A percentile compares a stretch with the other conserved stretches of the same genome.
Conservation (phyloP, 2,888 invertebrate species). For the Apamea sordens region DNA sequence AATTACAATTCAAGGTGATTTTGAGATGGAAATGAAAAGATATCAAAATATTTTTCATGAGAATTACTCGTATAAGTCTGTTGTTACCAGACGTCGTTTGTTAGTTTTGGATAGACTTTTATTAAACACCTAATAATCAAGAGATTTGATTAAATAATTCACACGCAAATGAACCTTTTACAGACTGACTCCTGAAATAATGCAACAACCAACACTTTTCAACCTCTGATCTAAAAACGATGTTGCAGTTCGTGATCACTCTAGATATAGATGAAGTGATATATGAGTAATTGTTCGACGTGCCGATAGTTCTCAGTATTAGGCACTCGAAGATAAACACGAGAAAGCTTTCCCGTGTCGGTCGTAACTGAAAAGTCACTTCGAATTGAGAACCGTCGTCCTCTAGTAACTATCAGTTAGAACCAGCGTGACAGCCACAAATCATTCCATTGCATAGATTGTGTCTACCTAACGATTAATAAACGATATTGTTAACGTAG, state of each 20-base stretch:
- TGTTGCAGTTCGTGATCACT: not conserved
- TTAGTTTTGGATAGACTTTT: not conserved
- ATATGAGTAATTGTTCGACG: slow-evolving; percentile 27
- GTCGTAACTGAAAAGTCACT: slow-evolving; percentile 42
- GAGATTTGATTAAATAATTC: not conserved
- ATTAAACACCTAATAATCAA: not conserved
- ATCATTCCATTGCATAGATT: slow-evolving; percentile 33
- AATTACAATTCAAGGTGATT: slow-evolving; percentile 12
- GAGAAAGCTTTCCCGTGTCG: slow-evolving; percentile 56
- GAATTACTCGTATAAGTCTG: not conserved
- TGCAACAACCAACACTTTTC: not conserved
- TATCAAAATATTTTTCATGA: not conserved
- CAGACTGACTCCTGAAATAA: not conserved
- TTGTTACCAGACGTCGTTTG: slow-evolving; percentile 4
- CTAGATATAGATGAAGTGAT: slow-evolving; percentile 28
- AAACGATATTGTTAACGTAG: slow-evolving; percentile 28
- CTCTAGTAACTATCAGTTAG: slow-evolving; percentile 14
- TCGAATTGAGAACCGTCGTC: slow-evolving; percentile 36
- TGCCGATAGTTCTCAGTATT: slow-evolving; percentile 53
- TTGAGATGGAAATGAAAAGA: not conserved
- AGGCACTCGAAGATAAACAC: slow-evolving; percentile 56
- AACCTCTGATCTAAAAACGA: not conserved
- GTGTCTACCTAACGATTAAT: slow-evolving; percentile 26
- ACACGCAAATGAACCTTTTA: not conserved
- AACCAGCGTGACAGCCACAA: slow-evolving; percentile 19